Percentiles rank a stretch among this genome's conserved stretches.
Conservation (phyloP, 2,113 vertebrate genomes). For the Platysternon megacephalum region DNA sequence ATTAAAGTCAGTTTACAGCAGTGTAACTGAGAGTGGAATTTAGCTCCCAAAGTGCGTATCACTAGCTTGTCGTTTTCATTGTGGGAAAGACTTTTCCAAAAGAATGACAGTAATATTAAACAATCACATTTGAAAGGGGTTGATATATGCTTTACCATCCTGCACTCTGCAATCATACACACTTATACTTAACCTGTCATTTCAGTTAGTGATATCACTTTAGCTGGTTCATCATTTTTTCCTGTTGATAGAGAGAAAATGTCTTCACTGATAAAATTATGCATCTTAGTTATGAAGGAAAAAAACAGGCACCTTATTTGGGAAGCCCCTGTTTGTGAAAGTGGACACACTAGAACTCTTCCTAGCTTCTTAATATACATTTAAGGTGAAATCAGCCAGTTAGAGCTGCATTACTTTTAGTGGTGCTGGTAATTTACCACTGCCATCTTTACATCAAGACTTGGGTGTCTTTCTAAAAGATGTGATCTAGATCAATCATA, state of each 20-base stretch:
- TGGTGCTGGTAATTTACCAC: slow-evolving; percentile 37
- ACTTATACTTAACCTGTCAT: slow-evolving; percentile 48
- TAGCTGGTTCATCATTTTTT: slow-evolving; percentile 37
- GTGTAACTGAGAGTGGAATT: background rate
- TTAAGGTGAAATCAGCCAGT: slow-evolving; percentile 1
- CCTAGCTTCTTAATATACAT: background rate
- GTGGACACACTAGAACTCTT: background rate
- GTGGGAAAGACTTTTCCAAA: background rate
- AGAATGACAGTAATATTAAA: background rate
- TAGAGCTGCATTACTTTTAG: background rate
- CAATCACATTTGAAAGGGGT: slow-evolving; percentile 21
- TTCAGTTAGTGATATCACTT: slow-evolving; percentile 34
- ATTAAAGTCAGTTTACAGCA: background rate
- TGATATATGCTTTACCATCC: slow-evolving; percentile 27
- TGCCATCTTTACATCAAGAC: slow-evolving; percentile 7
- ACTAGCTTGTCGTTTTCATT: background rate
- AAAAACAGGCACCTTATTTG: background rate
- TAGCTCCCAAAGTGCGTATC: background rate
- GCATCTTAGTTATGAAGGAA: slow-evolving; percentile 28
- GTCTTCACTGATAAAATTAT: slow-evolving; percentile 14
- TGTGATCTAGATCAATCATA: background rate
- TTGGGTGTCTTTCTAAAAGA: slow-evolving; percentile 33
- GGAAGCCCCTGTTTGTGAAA: slow-evolving; percentile 16
- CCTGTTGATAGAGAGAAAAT: background rate
- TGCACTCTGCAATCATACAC: slow-evolving; percentile 34